phyloP scores from a whole-genome alignment of 2,888 invertebrate species.

The Tridacna gigas region DNA sequence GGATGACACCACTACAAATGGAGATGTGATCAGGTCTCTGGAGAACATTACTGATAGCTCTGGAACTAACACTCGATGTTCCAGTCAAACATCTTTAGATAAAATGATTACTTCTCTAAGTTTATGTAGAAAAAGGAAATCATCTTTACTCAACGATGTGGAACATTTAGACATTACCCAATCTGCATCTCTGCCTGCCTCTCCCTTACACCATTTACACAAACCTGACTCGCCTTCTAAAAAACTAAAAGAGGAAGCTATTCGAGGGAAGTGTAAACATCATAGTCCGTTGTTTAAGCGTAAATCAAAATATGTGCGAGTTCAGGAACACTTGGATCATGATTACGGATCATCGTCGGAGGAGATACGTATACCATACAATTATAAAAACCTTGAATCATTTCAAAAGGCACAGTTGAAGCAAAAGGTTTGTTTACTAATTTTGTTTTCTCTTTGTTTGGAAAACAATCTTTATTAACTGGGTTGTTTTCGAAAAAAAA shows the following conservation, averaged over 20 bases:
- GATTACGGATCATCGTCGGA: conserved; percentile 71
- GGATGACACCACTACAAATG: conserved; percentile 5
- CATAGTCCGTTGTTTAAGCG: conserved; percentile 79
- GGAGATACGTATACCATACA: conserved; percentile 74
- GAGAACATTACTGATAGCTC: conserved; percentile 25
- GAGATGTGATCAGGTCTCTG: conserved; percentile 18
- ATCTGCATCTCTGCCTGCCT: conserved; percentile 82
- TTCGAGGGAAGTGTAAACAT: conserved; percentile 77
- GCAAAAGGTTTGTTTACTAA: conserved; percentile 77
- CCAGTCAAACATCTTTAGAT: conserved; percentile 25
- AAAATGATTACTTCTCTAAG: conserved; percentile 24
- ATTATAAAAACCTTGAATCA: conserved; percentile 81
- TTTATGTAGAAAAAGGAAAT: conserved; percentile 42
- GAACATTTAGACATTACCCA: conserved; percentile 70
- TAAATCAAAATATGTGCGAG: conserved; percentile 69
- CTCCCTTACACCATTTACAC: conserved; percentile 75
- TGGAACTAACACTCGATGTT: not conserved
- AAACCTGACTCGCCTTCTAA: conserved; percentile 72
- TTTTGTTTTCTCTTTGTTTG: no score
- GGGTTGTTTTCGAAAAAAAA: no score
- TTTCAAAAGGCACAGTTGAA: conserved; percentile 83
- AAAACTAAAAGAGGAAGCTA: conserved; percentile 74
- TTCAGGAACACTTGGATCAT: conserved; percentile 76
- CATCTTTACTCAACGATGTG: conserved; percentile 54
- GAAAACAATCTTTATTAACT: no score